phyloP scores from a whole-genome alignment of 2,113 vertebrate species.

The Ophthalmotilapia sp. region DNA sequence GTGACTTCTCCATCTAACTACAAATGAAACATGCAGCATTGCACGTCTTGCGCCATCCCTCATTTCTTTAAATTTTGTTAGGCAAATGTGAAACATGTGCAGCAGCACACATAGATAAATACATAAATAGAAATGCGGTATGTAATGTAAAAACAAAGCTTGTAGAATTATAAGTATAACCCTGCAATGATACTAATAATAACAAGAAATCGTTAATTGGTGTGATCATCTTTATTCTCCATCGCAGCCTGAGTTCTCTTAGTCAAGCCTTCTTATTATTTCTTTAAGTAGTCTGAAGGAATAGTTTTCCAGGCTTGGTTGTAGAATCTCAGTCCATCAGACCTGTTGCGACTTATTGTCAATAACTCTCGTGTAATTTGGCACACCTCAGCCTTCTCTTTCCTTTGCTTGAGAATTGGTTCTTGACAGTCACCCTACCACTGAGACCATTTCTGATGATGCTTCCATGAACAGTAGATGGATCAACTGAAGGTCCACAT shows the following conservation, averaged over 20 bases:
- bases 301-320: background rate
- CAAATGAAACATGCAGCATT: background rate
- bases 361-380: background rate
- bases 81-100: background rate
- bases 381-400: rapidly evolving
- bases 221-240: background rate
- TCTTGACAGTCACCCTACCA: background rate
- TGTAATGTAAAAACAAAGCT: background rate
- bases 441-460: background rate
- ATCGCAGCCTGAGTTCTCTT: background rate
- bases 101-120: background rate
- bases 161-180: background rate
- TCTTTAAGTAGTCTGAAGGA: background rate
- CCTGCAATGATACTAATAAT: background rate
- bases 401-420: background rate
- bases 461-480: background rate
- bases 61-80: background rate
- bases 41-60: rapidly evolving
- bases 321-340: background rate
- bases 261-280: rapidly evolving
- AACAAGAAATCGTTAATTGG: background rate
- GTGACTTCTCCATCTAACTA: background rate
- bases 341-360: background rate
- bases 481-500: background rate
- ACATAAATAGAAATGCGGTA: rapidly evolving